A percentile compares a stretch with the other conserved stretches of the same genome.
Conservation (phyloP, 2,113 vertebrate species). For the Neoarius graeffei region DNA sequence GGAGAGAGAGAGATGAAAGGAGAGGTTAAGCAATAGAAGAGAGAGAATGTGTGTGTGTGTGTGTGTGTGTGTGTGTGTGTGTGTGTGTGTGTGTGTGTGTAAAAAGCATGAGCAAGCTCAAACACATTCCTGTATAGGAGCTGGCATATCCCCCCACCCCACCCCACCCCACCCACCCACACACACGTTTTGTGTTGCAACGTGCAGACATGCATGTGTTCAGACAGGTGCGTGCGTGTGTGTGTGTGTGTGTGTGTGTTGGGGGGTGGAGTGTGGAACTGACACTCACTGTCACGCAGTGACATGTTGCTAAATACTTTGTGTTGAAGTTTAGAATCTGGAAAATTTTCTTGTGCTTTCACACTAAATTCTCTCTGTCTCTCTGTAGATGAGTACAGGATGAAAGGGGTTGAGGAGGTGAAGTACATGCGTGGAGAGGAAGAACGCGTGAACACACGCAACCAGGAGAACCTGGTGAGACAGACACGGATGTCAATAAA, state of each 20-base stretch:
- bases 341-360: background rate
- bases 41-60: background rate
- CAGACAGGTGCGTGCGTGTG: slow-evolving; percentile 11
- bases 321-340: background rate
- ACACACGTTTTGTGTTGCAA: background rate
- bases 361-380: slow-evolving; percentile 42
- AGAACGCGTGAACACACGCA: slow-evolving; percentile 73
- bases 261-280: background rate
- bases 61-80: background rate
- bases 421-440: slow-evolving; percentile 80
- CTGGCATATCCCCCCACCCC: background rate
- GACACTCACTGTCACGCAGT: background rate
- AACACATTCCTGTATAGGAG: background rate
- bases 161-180: background rate
- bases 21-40: background rate
- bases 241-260: background rate
- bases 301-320: background rate
- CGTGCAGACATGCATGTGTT: slow-evolving; percentile 30
- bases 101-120: slow-evolving; percentile 6
- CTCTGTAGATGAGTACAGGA: slow-evolving; percentile 90
- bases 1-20: background rate
- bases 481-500: slow-evolving; percentile 17
- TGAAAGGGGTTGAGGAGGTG: slow-evolving; percentile 96
- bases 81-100: slow-evolving; percentile 14
- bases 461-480: slow-evolving; percentile 80